Percentiles rank a stretch among this genome's conserved stretches.
phyloP scores from a whole-genome alignment of 1,140 invertebrate genomes.

The Apocrypta bakeri region DNA sequence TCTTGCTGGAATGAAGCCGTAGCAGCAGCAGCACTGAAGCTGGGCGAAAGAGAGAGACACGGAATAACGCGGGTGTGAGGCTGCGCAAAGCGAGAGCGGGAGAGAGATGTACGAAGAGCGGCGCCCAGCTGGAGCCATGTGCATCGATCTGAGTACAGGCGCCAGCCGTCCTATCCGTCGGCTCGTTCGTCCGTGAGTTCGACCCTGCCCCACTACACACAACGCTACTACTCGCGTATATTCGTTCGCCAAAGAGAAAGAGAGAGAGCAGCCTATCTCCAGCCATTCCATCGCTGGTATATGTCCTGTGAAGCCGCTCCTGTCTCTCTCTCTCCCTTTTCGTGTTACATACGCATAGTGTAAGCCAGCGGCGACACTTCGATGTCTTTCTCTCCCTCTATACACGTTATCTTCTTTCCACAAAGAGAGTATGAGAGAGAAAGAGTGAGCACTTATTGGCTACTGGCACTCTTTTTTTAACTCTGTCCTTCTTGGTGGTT shows the following conservation, averaged over 20 bases:
- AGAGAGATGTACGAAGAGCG: constrained; percentile 61
- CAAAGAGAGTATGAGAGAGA: neutral
- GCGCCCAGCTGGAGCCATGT: constrained; percentile 75
- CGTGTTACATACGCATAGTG: neutral
- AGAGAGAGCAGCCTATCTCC: constrained; percentile 26
- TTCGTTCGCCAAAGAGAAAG: neutral
- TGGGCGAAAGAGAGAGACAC: constrained; percentile 8
- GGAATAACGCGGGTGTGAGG: neutral
- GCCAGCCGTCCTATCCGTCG: constrained; percentile 74
- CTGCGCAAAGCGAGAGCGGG: neutral
- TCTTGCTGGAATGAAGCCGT: neutral
- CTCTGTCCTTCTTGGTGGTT: neutral
- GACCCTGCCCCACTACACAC: constrained; percentile 69
- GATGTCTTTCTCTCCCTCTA: neutral
- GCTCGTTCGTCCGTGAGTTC: constrained; percentile 75
- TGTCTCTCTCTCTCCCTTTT: neutral
- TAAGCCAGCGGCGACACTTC: neutral
- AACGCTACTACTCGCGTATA: neutral
- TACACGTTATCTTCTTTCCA: neutral
- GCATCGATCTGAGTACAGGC: constrained; percentile 75
- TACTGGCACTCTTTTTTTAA: neutral
- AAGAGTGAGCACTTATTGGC: neutral
- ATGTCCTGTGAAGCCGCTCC: neutral
- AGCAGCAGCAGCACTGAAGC: neutral
- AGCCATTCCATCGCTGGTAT: constrained; percentile 23